A percentile compares a stretch with the other conserved stretches of the same genome.
phyloP scores from a whole-genome alignment of 1,140 invertebrate genomes.

The Colletes gigas region DNA sequence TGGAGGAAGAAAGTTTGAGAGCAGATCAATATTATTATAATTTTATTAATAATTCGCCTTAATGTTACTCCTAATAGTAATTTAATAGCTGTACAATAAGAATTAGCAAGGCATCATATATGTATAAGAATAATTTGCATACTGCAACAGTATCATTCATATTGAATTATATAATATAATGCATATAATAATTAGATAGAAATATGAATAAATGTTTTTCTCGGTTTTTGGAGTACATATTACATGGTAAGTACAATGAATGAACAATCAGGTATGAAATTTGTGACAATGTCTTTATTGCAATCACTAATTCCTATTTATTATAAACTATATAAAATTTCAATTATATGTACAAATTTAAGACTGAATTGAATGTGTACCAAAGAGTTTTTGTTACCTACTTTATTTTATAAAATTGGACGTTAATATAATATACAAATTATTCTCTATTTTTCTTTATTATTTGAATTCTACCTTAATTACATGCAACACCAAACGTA shows the following conservation, averaged over 20 bases:
- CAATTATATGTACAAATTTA: slow-evolving; percentile 33
- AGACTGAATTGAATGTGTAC: slow-evolving; percentile 49
- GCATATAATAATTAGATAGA: too few relatives aligned
- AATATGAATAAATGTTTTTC: background rate
- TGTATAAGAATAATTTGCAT: background rate
- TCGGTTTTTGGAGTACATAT: background rate
- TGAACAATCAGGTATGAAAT: slow-evolving; percentile 7
- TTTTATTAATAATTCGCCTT: slow-evolving; percentile 70
- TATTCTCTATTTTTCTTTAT: slow-evolving; percentile 77
- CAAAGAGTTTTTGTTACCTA: slow-evolving; percentile 50
- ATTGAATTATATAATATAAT: background rate
- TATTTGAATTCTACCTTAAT: slow-evolving; percentile 77
- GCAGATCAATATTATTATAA: slow-evolving; percentile 76
- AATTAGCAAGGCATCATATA: background rate
- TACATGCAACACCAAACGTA: slow-evolving; percentile 81
- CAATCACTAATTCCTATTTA: slow-evolving; percentile 13
- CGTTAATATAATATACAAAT: slow-evolving; percentile 78
- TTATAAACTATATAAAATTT: slow-evolving; percentile 34
- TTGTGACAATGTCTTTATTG: slow-evolving; percentile 18
- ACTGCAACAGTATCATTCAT: background rate
- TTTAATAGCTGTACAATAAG: background rate
- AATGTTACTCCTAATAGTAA: slow-evolving; percentile 34
- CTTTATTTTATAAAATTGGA: slow-evolving; percentile 78
- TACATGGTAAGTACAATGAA: slow-evolving; percentile 28
- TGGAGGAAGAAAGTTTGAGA: slow-evolving; percentile 76